A percentile compares a stretch with the other conserved stretches of the same genome.
These are phyloP conservation scores for Emydocephalus ijimae DNA, from an alignment of 2,113 vertebrate genomes.

Conservation along the genomic window DNA sequence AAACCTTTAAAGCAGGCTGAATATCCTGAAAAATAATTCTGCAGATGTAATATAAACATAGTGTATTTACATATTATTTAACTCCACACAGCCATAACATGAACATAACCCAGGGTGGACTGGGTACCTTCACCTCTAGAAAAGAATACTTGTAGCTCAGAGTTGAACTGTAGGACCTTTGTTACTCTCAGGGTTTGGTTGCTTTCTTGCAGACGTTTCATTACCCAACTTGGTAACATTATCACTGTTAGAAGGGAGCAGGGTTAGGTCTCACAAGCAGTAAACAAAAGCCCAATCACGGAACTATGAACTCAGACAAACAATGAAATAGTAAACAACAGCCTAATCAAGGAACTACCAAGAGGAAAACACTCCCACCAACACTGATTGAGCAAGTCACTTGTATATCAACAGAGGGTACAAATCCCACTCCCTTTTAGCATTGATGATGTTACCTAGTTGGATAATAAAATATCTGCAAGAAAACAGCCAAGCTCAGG, in stretches of 20 bases:
- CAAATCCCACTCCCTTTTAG: neutral
- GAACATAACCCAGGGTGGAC: neutral
- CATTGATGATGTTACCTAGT: neutral
- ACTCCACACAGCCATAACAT: neutral
- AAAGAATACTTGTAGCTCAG: neutral
- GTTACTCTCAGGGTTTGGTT: neutral
- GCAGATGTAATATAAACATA: neutral
- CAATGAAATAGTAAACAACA: neutral
- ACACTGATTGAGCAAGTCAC: neutral
- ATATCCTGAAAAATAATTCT: neutral
- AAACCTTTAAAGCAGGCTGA: neutral
- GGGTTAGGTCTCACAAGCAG: neutral
- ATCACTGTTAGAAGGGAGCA: neutral
- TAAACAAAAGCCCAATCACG: neutral
- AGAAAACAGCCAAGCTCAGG: neutral
- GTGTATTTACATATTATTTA: neutral
- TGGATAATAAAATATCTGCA: neutral
- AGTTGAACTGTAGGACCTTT: neutral
- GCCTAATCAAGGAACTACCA: neutral
- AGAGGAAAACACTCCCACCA: neutral
- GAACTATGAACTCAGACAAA: neutral
- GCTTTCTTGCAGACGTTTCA: neutral
- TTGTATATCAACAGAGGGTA: neutral
- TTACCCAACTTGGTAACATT: neutral
- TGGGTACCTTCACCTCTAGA: neutral